Evolutionary conservation across 2,113 vertebrate species (phyloP).

Genomic region (Egretta garzetta): DNA sequence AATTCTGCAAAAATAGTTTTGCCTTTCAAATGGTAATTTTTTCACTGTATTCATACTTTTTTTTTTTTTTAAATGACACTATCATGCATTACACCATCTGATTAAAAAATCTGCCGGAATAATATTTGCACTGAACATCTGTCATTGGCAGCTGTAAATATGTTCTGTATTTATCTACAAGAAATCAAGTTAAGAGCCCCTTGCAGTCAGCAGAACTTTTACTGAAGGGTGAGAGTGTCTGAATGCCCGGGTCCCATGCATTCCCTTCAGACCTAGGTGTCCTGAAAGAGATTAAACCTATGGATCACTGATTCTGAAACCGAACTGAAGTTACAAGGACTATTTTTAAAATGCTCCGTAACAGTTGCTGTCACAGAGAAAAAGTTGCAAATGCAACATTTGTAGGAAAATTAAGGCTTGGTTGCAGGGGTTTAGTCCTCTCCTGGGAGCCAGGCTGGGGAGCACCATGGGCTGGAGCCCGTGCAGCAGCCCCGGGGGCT

Average conservation of each 20-base stretch:
- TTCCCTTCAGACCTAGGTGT: fast-evolving
- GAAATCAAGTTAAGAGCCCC: neutral
- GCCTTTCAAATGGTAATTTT: slow-evolving; percentile 36
- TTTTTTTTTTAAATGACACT: slow-evolving; percentile 15
- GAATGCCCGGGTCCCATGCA: fast-evolving
- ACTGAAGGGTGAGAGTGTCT: neutral
- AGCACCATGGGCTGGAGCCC: fast-evolving
- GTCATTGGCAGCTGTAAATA: slow-evolving; percentile 66
- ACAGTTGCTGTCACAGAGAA: fast-evolving
- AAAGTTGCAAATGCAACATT: fast-evolving
- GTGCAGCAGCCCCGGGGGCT: neutral
- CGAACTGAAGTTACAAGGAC: fast-evolving
- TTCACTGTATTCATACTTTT: slow-evolving; percentile 12
- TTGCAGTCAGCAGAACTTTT: neutral
- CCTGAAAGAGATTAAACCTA: neutral
- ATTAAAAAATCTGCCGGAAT: slow-evolving; percentile 66
- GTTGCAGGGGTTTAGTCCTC: fast-evolving
- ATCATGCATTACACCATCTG: slow-evolving; percentile 60
- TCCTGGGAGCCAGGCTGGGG: neutral
- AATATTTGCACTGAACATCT: slow-evolving; percentile 68
- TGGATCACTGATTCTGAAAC: fast-evolving
- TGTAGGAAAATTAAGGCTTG: neutral
- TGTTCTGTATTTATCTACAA: slow-evolving; percentile 54
- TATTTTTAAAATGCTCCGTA: fast-evolving
- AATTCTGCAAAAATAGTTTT: neutral